Evolutionary conservation across 2,113 vertebrate genomes (phyloP).

Genomic region (Nestor notabilis): DNA sequence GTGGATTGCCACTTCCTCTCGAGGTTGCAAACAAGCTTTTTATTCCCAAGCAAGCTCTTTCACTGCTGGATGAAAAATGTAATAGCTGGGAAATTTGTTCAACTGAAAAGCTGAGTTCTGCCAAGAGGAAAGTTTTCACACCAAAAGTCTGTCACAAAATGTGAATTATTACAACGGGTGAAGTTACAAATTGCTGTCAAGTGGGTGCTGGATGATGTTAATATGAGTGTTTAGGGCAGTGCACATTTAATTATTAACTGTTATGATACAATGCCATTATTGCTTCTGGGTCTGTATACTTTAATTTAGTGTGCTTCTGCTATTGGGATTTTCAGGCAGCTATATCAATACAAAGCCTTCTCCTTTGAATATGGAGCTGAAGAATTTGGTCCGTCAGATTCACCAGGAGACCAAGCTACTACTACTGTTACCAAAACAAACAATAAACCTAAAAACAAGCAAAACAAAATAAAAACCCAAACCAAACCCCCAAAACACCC

Average conservation of each 20-base stretch:
- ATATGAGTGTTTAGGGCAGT: background rate
- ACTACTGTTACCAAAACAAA: background rate
- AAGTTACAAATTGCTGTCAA: constrained; percentile 52
- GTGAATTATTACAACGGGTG: background rate
- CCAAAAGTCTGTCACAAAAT: background rate
- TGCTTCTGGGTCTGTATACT: background rate
- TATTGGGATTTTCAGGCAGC: background rate
- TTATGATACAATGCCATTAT: background rate
- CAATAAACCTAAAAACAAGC: background rate
- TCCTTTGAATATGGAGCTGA: background rate
- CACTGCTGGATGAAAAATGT: background rate
- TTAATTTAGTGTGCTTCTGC: background rate
- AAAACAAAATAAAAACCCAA: background rate
- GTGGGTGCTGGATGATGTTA: background rate
- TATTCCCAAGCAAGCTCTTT: background rate
- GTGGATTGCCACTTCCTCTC: background rate
- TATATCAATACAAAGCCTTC: background rate
- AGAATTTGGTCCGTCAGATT: background rate
- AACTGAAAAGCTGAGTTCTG: background rate
- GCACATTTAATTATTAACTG: constrained; percentile 20
- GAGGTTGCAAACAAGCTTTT: background rate
- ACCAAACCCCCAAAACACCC: background rate
- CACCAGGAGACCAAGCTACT: background rate
- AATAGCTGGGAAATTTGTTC: background rate
- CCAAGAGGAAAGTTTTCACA: constrained; percentile 12